phyloP scores from a whole-genome alignment of 2,113 vertebrate species.

The Nesoenas mayeri region DNA sequence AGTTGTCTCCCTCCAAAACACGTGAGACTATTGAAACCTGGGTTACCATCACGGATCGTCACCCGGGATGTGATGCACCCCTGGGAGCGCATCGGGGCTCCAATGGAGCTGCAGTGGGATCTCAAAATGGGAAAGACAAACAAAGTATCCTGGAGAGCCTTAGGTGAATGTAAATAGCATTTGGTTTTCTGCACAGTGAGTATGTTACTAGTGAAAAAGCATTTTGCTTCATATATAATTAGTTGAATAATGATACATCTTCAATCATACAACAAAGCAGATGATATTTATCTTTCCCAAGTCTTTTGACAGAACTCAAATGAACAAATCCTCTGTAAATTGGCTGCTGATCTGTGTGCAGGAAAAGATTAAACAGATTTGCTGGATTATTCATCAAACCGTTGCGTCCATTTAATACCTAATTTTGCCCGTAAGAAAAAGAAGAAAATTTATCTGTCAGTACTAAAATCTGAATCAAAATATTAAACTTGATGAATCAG shows the following conservation, averaged over 20 bases:
- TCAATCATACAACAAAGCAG: not conserved
- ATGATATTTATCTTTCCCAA: not conserved
- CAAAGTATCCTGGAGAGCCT: not conserved
- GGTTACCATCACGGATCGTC: not conserved
- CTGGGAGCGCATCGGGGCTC: not conserved
- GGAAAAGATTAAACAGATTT: not conserved
- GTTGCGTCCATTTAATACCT: not conserved
- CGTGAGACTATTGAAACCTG: not conserved
- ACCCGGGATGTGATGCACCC: fast-evolving
- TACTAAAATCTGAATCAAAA: not conserved
- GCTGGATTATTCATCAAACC: not conserved
- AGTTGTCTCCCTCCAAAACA: not conserved
- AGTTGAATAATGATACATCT: not conserved
- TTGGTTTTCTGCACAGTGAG: not conserved
- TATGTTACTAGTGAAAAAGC: not conserved
- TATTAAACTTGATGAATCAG: not conserved
- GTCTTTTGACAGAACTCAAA: not conserved
- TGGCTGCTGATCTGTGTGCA: not conserved
- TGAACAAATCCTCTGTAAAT: not conserved
- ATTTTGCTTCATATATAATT: not conserved
- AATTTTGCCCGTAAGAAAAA: not conserved
- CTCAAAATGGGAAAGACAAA: not conserved
- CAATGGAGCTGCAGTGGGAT: not conserved
- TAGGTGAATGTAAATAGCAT: not conserved
- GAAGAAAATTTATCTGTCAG: not conserved